These are phyloP conservation scores for Sebastes nivosus DNA, from an alignment of 2,797 vertebrate species.

Conservation along the genomic window DNA sequence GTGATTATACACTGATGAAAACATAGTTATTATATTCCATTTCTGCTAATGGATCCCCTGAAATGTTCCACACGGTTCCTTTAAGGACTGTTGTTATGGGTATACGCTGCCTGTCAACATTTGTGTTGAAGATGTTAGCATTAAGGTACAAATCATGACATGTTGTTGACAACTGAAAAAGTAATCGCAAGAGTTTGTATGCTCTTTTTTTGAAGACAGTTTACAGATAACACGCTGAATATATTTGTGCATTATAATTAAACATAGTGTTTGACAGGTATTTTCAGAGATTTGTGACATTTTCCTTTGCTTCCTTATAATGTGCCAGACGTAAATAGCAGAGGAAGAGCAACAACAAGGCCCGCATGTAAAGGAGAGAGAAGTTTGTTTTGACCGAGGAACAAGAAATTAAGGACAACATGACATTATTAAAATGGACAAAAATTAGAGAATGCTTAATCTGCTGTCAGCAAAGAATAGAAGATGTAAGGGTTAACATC, in stretches of 20 bases:
- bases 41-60: too few relatives aligned
- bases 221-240: background rate
- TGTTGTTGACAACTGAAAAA: background rate
- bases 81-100: too few relatives aligned
- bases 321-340: background rate
- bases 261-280: background rate
- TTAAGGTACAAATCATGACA: background rate
- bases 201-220: background rate
- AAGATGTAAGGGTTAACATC: constrained; percentile 50
- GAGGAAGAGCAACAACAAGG: background rate
- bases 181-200: background rate
- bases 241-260: background rate
- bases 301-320: background rate
- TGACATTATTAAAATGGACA: constrained; percentile 19
- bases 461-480: constrained; percentile 19
- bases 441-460: constrained; percentile 20
- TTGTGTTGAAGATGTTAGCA: background rate
- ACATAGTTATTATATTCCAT: too few relatives aligned
- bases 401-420: constrained; percentile 16
- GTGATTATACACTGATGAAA: background rate
- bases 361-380: background rate
- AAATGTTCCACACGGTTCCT: too few relatives aligned
- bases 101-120: too few relatives aligned
- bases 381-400: background rate
- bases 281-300: background rate